A percentile compares a stretch with the other conserved stretches of the same genome.
Evolutionary conservation across 2,797 vertebrate species (phyloP).

Genomic region (Phalloptychus januarius): DNA sequence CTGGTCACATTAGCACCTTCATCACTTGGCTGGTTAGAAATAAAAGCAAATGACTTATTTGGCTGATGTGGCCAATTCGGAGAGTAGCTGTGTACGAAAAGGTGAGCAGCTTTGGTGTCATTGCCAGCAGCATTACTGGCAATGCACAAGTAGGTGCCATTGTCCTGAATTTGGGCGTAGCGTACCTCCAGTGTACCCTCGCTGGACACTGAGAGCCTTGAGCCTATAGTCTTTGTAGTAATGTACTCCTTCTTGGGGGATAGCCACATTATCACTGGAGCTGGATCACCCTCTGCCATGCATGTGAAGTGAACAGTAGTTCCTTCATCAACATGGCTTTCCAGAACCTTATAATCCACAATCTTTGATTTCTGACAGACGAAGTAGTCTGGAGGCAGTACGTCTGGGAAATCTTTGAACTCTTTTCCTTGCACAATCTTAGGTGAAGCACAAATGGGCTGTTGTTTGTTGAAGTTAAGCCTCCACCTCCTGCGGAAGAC

Average conservation of each 20-base stretch:
- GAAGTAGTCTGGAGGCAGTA: constrained; percentile 90
- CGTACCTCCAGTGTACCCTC: constrained; percentile 96
- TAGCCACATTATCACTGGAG: constrained; percentile 92
- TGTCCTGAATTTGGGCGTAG: constrained; percentile 98
- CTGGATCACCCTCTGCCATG: constrained; percentile 92
- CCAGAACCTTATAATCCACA: constrained; percentile 90
- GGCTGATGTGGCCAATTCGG: constrained; percentile 97
- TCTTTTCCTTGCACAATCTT: constrained; percentile 92
- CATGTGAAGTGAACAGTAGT: constrained; percentile 93
- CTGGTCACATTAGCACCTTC: constrained; percentile 93
- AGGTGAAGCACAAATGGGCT: constrained; percentile 91
- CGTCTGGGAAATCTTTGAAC: constrained; percentile 97
- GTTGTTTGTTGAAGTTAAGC: constrained; percentile 95
- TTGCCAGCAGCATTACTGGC: constrained; percentile 98
- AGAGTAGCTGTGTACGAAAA: constrained; percentile 98
- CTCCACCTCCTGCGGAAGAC: constrained; percentile 97
- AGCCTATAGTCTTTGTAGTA: constrained; percentile 91
- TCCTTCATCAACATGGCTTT: constrained; percentile 94
- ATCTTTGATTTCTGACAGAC: constrained; percentile 94
- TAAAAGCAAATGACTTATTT: constrained; percentile 98
- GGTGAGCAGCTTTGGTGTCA: constrained; percentile 92
- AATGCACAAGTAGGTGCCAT: constrained; percentile 96
- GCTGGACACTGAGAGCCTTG: constrained; percentile 89
- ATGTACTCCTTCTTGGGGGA: constrained; percentile 96
- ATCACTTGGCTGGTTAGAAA: constrained; percentile 96